Evolutionary conservation across 2,888 invertebrate genomes (phyloP).

Genomic region (Lamellibrachia satsuma): DNA sequence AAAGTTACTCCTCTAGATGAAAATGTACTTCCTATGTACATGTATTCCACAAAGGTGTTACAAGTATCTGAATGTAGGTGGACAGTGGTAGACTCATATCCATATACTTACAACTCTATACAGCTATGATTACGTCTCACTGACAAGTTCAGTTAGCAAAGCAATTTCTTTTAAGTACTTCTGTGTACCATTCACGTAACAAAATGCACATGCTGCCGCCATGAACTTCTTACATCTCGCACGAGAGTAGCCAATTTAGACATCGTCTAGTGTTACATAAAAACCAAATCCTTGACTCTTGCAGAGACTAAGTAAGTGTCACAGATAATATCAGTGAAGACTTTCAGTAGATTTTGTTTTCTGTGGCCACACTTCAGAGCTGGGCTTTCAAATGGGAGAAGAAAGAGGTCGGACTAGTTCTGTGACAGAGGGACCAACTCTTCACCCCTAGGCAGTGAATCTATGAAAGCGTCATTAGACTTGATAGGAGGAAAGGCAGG

Average conservation of each 20-base stretch:
- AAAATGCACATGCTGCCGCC: too few species aligned
- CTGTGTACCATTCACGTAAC: too few species aligned
- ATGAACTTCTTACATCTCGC: background rate
- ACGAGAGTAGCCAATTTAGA: background rate
- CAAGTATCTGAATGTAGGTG: too few species aligned
- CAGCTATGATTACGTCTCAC: background rate
- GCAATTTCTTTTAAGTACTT: background rate
- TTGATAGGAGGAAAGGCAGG: background rate
- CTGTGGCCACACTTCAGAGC: background rate
- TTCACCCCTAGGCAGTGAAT: background rate
- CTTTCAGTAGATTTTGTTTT: background rate
- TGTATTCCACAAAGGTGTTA: too few species aligned
- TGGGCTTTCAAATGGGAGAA: background rate
- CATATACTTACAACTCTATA: too few species aligned
- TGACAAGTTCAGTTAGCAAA: background rate
- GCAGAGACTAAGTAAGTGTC: background rate
- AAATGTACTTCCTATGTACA: too few species aligned
- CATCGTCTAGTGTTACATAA: background rate
- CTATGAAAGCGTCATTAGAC: slow-evolving; percentile 12
- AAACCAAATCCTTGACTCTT: background rate
- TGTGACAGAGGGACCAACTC: background rate
- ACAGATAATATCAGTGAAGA: background rate
- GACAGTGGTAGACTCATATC: too few species aligned
- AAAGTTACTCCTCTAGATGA: too few species aligned
- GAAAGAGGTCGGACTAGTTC: background rate